A percentile compares a stretch with the other conserved stretches of the same genome.
Evolutionary conservation across 2,797 vertebrate genomes (phyloP).

Genomic region (Tenualosa thibaudeaui): DNA sequence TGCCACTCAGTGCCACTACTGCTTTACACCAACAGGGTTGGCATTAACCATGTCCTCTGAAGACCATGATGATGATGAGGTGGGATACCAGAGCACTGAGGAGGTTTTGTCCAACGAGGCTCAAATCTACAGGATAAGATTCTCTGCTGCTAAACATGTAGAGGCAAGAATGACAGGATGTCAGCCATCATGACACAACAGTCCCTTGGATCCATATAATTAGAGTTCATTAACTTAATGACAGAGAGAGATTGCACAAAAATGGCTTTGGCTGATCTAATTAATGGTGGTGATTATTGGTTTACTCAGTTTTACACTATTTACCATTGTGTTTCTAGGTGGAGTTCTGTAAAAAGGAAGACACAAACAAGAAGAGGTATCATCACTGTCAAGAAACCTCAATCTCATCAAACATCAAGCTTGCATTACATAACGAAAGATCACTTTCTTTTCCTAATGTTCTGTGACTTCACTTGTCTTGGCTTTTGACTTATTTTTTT

Average conservation of each 20-base stretch:
- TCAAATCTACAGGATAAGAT: constrained; percentile 56
- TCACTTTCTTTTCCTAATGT: neutral
- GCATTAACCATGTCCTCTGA: constrained; percentile 43
- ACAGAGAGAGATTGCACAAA: neutral
- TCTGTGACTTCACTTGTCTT: neutral
- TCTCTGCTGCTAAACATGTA: constrained; percentile 38
- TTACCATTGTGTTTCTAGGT: constrained; percentile 47
- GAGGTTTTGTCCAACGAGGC: constrained; percentile 42
- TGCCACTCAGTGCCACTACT: neutral
- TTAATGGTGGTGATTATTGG: neutral
- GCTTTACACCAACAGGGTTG: constrained; percentile 37
- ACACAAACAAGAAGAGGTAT: constrained; percentile 65
- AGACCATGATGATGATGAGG: constrained; percentile 53
- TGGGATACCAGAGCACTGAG: constrained; percentile 45
- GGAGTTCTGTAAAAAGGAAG: constrained; percentile 59
- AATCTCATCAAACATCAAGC: neutral
- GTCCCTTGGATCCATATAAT: neutral
- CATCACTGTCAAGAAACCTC: neutral
- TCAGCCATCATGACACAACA: neutral
- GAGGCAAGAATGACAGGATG: constrained; percentile 18
- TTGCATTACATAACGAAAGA: neutral
- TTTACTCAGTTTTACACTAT: neutral
- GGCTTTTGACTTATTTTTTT: neutral
- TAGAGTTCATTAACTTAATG: neutral
- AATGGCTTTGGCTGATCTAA: neutral